phyloP scores from a whole-genome alignment of 2,888 invertebrate genomes.

The Eucera pruinosa region DNA sequence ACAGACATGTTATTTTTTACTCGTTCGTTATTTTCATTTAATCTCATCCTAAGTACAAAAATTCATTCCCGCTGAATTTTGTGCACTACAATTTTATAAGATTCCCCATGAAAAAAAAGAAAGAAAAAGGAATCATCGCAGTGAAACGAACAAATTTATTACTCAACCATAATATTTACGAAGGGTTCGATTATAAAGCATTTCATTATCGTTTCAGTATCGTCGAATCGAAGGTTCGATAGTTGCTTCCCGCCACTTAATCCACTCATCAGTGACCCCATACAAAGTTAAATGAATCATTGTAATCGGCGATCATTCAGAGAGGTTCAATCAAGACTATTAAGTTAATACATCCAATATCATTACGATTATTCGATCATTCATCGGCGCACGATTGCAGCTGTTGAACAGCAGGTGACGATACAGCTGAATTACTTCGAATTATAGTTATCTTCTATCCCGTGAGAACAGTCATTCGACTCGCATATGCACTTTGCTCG shows the following conservation, averaged over 20 bases:
- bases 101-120: too few relatives aligned
- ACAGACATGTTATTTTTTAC: too few relatives aligned
- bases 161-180: too few relatives aligned
- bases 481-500: conserved; percentile 19
- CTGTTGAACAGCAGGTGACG: conserved; percentile 23
- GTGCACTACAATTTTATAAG: too few relatives aligned
- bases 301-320: neutral
- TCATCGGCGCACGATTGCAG: conserved; percentile 34
- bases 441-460: conserved; percentile 42
- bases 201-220: neutral
- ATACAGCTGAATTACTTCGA: conserved; percentile 47
- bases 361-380: neutral
- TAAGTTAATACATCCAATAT: conserved; percentile 7
- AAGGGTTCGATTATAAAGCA: too few relatives aligned
- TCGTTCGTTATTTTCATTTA: too few relatives aligned
- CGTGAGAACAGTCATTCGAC: conserved; percentile 47
- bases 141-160: too few relatives aligned
- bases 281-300: neutral
- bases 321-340: neutral
- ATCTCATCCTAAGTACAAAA: too few relatives aligned
- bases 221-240: neutral
- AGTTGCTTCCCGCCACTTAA: neutral
- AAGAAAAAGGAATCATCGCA: too few relatives aligned
- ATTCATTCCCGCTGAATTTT: neutral
- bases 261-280: neutral